Evolutionary conservation across 2,797 vertebrate species (phyloP).

Genomic region (Urocyon cinereoargenteus): DNA sequence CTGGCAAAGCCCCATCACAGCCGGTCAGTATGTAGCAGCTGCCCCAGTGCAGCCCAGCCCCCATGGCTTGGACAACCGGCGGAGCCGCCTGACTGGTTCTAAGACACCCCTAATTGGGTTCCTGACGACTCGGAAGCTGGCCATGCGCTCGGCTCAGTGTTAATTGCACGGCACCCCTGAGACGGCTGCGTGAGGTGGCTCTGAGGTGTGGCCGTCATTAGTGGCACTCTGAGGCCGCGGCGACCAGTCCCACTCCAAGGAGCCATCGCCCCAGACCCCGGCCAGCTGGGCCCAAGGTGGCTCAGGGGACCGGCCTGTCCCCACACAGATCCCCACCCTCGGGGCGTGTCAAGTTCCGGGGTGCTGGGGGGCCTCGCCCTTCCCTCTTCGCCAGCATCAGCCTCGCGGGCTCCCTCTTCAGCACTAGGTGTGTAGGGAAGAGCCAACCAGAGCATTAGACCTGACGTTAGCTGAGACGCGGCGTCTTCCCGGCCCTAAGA

Average conservation of each 20-base stretch:
- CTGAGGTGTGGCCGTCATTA: conserved; percentile 19
- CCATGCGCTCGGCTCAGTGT: background rate
- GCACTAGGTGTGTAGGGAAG: accelerated
- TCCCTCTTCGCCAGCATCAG: background rate
- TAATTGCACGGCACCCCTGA: conserved; percentile 69
- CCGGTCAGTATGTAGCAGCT: conserved; percentile 63
- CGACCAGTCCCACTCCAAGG: accelerated
- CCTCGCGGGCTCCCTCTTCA: background rate
- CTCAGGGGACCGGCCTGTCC: background rate
- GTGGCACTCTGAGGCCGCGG: background rate
- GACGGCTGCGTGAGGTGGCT: background rate
- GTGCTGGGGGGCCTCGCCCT: background rate
- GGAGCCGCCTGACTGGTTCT: conserved; percentile 68
- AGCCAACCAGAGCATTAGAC: accelerated
- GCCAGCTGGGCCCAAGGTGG: background rate
- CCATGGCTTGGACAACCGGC: conserved; percentile 20
- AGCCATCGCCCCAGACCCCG: background rate
- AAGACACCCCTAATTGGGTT: conserved; percentile 82
- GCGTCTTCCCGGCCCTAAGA: accelerated
- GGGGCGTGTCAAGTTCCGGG: background rate
- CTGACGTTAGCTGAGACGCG: accelerated
- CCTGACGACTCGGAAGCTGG: conserved; percentile 74
- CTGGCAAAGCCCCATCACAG: background rate
- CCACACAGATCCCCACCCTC: too few species aligned
- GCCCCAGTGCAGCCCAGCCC: background rate